A percentile compares a stretch with the other conserved stretches of the same genome.
phyloP scores from a whole-genome alignment of 2,113 vertebrate species.

The Toxostoma redivivum region DNA sequence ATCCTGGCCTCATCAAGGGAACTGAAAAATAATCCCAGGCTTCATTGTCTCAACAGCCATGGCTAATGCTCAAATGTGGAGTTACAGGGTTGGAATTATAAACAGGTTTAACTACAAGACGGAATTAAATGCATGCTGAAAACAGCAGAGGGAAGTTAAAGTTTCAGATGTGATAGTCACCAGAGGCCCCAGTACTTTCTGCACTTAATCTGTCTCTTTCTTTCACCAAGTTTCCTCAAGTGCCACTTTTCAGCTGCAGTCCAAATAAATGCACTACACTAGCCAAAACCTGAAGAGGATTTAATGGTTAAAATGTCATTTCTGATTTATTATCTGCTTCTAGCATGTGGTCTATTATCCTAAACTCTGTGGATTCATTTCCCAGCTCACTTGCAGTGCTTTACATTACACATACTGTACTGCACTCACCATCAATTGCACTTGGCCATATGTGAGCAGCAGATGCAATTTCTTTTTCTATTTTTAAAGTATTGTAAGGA shows the following conservation, averaged over 20 bases:
- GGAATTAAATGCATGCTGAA: neutral
- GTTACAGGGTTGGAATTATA: neutral
- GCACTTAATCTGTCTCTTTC: conserved; percentile 8
- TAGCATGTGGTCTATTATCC: neutral
- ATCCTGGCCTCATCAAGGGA: neutral
- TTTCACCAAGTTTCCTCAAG: neutral
- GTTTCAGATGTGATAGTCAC: neutral
- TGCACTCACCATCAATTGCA: neutral
- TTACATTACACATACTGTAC: neutral
- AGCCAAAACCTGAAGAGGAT: conserved; percentile 19
- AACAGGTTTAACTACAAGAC: neutral
- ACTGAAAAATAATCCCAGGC: neutral
- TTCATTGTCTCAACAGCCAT: neutral
- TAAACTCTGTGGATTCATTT: neutral
- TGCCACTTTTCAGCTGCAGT: neutral
- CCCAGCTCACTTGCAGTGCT: neutral
- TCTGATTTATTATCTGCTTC: conserved; percentile 41
- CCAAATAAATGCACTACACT: neutral
- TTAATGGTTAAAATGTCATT: conserved; percentile 37
- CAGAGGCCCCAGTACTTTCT: neutral
- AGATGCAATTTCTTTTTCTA: neutral
- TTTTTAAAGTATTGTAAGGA: neutral
- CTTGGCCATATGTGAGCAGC: neutral
- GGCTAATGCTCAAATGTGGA: neutral
- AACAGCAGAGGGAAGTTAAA: neutral